These are phyloP conservation scores for Moxostoma hubbsi DNA, from an alignment of 2,797 vertebrate species.

Conservation along the genomic window DNA sequence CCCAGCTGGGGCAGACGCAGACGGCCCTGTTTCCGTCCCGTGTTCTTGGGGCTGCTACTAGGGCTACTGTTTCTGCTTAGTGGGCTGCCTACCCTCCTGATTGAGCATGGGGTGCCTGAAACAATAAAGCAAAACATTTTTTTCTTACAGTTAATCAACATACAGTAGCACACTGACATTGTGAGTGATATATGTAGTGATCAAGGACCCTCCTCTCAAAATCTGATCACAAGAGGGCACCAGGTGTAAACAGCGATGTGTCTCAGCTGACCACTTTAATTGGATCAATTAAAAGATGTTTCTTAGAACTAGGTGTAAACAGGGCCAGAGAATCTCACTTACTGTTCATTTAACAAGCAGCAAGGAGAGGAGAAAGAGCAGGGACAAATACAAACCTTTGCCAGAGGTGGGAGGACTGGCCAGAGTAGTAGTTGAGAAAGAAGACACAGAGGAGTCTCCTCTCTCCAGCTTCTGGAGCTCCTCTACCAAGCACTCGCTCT, in stretches of 20 bases:
- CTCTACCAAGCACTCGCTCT: conserved; percentile 79
- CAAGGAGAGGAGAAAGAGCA: neutral
- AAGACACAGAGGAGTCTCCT: conserved; percentile 79
- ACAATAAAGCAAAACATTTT: neutral
- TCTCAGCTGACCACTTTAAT: too few species aligned
- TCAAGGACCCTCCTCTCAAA: too few species aligned
- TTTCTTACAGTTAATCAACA: too few species aligned
- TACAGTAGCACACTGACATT: too few species aligned
- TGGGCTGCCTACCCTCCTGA: conserved; percentile 87
- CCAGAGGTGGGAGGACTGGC: conserved; percentile 77
- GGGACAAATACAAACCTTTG: conserved; percentile 80
- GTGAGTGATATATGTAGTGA: too few species aligned
- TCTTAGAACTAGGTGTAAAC: too few species aligned
- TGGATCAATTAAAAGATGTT: too few species aligned
- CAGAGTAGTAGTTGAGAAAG: conserved; percentile 79
- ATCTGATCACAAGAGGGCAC: too few species aligned
- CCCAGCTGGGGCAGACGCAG: conserved; percentile 91
- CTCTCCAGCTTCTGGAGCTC: conserved; percentile 78
- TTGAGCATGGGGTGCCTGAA: conserved; percentile 86
- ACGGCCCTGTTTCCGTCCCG: conserved; percentile 84
- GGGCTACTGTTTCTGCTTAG: conserved; percentile 89
- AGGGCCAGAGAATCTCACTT: neutral
- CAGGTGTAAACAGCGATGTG: too few species aligned
- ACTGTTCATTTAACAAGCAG: conserved; percentile 13
- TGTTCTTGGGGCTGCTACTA: conserved; percentile 85